phyloP scores from a whole-genome alignment of 2,113 vertebrate genomes.

The Mirza zaza region DNA sequence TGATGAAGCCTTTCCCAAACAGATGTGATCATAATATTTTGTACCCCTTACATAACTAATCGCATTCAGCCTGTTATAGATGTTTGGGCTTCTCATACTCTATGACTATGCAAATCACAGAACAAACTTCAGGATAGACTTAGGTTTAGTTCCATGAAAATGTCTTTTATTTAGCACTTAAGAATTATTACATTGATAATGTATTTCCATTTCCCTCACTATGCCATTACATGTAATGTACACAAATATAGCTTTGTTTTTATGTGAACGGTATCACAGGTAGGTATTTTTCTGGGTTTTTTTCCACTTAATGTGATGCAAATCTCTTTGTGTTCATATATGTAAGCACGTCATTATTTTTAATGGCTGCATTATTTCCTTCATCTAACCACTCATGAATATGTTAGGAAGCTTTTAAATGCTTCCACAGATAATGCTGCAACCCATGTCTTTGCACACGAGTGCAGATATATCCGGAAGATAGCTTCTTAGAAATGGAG shows the following conservation, averaged over 20 bases:
- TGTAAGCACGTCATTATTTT: not conserved
- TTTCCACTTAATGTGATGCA: not conserved
- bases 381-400: not conserved
- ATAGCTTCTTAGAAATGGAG: slow-evolving; percentile 44
- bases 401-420: slow-evolving; percentile 9
- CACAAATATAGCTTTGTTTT: not conserved
- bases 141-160: not conserved
- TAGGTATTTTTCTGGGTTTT: not conserved
- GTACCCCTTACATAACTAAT: not conserved
- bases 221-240: not conserved
- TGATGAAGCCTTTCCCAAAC: not conserved
- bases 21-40: not conserved
- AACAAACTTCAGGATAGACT: not conserved
- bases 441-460: not conserved
- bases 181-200: not conserved
- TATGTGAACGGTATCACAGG: not conserved
- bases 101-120: not conserved
- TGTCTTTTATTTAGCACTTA: not conserved
- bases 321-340: not conserved
- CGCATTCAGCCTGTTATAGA: not conserved
- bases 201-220: not conserved
- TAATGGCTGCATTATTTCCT: not conserved
- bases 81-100: not conserved
- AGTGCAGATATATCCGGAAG: slow-evolving; percentile 37
- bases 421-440: not conserved